Base-by-base conservation (phyloP, 30 jellyfish, hydroid and myxozoan species). In the Rhopilema esculentum region DNA sequence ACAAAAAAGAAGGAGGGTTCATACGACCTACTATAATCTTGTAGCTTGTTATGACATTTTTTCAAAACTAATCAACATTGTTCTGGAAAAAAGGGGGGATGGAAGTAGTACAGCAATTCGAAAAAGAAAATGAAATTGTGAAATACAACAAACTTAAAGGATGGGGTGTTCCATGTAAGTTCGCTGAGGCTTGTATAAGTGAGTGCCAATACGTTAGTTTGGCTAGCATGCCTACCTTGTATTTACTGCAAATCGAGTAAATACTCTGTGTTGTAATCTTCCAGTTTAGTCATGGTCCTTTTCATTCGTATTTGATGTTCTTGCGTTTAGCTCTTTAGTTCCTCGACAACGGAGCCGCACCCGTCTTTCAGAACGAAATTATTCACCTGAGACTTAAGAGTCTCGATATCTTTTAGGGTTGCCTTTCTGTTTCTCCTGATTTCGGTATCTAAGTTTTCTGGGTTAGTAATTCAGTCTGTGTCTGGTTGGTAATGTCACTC, bases 361-460 rank as follows among this genome's bases (percentile, higher is more conserved):
- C n/a, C 78, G 71, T 33, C 94, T 65, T 51, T 85, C 50, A 23
- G 83, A 29, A 21, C n/a, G n/a, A 85, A 18, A 65, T 85, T 83
- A 1, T 22, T 69, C 28, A 85, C 2, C 27, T 74, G 83, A 0
- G 94, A 74, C 53, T 79, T 85, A 16, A 85, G 49, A 49, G 26
- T 76, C 22, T 85, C 94, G 9, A 85, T 61, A 24, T 85, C 94
- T 65, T 80, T 32, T 0, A 63, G 7, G n/a, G n/a, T n/a, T n/a
- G 62, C 71, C 29, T 85, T 85, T 31, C 84, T 63, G 32, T 48
- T 27, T 28, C 66, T 88, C 23, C 77, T 22, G 23, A 31, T 74
- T 22, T 69, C 31, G 20, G 83, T 27, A 16, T 85, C 88, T 32
- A 85, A 25, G 48, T 40, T 85, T 65, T 75, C 84, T 23, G n/a